A percentile compares a stretch with the other conserved stretches of the same genome.
phyloP scores from a whole-genome alignment of 1,140 invertebrate genomes.

The Ostrea edulis region DNA sequence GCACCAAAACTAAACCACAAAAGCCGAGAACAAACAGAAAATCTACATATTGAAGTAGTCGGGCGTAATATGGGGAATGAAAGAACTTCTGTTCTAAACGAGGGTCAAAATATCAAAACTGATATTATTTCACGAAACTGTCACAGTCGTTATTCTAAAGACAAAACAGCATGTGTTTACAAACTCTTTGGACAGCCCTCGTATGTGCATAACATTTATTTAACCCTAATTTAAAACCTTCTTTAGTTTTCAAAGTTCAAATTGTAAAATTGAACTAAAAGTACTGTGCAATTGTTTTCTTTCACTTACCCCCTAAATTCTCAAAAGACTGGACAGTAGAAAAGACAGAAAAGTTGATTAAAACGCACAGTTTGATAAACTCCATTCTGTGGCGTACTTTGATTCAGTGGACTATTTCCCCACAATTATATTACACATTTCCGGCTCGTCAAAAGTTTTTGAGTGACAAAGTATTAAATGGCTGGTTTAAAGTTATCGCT shows the following conservation, averaged over 20 bases:
- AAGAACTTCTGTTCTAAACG: too few species aligned
- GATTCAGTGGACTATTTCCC: background rate
- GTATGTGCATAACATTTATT: background rate
- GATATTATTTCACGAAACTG: too few species aligned
- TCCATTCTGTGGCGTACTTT: background rate
- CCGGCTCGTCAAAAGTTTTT: background rate
- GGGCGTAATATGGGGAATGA: too few species aligned
- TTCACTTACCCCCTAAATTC: constrained; percentile 15
- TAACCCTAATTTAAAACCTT: too few species aligned
- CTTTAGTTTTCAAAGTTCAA: too few species aligned
- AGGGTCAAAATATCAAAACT: too few species aligned
- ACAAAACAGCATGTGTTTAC: too few species aligned
- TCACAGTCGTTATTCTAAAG: too few species aligned
- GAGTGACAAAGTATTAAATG: background rate
- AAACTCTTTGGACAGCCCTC: too few species aligned
- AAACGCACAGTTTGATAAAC: background rate
- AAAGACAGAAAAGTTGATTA: background rate
- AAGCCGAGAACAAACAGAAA: too few species aligned
- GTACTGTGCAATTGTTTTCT: background rate
- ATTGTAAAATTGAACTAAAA: background rate
- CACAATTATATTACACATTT: background rate
- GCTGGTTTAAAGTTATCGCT: background rate
- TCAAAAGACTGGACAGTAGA: background rate
- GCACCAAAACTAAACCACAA: too few species aligned
- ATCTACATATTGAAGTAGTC: too few species aligned